Base-by-base conservation (phyloP, 2,888 invertebrate species). In the Heliconius ismenius region DNA sequence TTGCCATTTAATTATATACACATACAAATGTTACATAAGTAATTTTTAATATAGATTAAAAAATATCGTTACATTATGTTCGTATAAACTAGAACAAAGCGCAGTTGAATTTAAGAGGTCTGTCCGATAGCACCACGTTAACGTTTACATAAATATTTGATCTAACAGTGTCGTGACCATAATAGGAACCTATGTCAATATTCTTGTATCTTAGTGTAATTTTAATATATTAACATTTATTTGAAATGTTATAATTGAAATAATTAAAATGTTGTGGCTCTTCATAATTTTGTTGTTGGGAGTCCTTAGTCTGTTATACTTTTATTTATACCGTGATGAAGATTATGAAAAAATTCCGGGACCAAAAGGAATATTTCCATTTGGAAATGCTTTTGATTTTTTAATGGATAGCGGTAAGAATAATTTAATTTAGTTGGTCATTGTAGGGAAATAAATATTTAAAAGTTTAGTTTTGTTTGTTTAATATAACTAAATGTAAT, bases 341-440 rank as follows among this genome's bases (percentile, higher is more conserved):
- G 77, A 81, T 21, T 83, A 83, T 49, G 82, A 82, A 36, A 82
- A 80, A 60, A 81, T 85, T 67, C 85, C 83, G 0, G 84, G 85
- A 18, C 83, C 82, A 10, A 68, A 72, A 28, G 82, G 82, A 2
- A 36, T 82, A 28, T 82, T 80, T 68, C 74, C 82, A 2, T 64
- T 84, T 24, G 81, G 80, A 75, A 84, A 84, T 79, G 76, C 81
- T 36, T 78, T 83, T 49, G 82, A 84, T 63, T 82, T 84, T 77
- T 36, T 83, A 2, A 83, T 81, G 81, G 82, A 83, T 58, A 81
- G 83, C 39, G 84, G 85, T 85, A 36, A 54, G 77, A 67, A 58
- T 58, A 36, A 36, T 24, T 32, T 6, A n/a, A 58, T 36, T 15
- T 15, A 24, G 4, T 24, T 43, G 3, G 2, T 11, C 13, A 24